Evolutionary conservation across 2,113 vertebrate species (phyloP).

Genomic region (Ceyx margarethae): DNA sequence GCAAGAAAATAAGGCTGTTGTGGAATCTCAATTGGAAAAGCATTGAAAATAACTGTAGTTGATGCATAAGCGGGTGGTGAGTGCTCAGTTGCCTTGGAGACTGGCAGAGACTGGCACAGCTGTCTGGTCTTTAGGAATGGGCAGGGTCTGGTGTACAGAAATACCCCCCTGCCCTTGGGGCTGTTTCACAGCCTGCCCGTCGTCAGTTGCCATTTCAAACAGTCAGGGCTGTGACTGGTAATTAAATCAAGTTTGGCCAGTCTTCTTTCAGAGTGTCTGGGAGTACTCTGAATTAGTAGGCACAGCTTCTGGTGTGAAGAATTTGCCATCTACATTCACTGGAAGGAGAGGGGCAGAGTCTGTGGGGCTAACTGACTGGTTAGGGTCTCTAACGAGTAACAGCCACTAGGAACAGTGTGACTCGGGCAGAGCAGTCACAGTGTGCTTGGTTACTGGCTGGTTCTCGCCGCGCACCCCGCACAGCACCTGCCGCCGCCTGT

Average conservation of each 20-base stretch:
- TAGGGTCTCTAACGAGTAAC: neutral
- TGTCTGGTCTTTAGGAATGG: neutral
- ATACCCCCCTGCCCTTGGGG: neutral
- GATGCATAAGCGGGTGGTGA: neutral
- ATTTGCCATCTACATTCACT: neutral
- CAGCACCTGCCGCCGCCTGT: too few relatives aligned
- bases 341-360: neutral
- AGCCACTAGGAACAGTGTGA: neutral
- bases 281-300: neutral
- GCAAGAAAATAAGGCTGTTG: neutral
- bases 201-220: neutral
- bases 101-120: slow-evolving; percentile 12
- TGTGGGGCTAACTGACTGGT: neutral
- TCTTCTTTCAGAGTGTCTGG: neutral
- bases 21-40: slow-evolving; percentile 37
- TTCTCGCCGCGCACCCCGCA: neutral
- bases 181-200: neutral
- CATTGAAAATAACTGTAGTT: slow-evolving; percentile 18
- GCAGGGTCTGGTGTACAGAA: neutral
- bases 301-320: neutral
- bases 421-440: neutral
- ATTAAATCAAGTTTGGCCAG: neutral
- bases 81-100: slow-evolving; percentile 54
- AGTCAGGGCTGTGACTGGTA: neutral
- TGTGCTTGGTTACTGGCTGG: neutral